phyloP scores from a whole-genome alignment of 2,888 invertebrate genomes.

The Andrena minutula region DNA sequence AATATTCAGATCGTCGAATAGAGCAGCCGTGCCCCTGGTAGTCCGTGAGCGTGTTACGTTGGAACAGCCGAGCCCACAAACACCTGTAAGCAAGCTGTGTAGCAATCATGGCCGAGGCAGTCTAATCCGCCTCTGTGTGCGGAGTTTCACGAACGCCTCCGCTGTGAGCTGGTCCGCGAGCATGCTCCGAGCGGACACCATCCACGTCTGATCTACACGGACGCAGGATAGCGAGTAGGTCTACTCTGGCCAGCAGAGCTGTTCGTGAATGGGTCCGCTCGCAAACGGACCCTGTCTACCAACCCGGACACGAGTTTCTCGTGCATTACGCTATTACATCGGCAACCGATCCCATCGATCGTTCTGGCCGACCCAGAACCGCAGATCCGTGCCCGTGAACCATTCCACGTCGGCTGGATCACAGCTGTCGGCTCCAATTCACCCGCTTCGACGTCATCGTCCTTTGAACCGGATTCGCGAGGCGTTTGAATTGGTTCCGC shows the following conservation, averaged over 20 bases:
- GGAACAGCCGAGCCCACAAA: constrained; percentile 1
- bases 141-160: constrained; percentile 28
- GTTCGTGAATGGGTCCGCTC: constrained; percentile 61
- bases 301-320: constrained; percentile 68
- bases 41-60: constrained; percentile 10
- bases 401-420: constrained; percentile 8
- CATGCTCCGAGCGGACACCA: constrained; percentile 14
- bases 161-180: neutral
- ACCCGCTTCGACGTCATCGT: neutral
- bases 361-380: constrained; percentile 66
- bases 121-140: constrained; percentile 13
- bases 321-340: constrained; percentile 55
- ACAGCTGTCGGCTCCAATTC: neutral
- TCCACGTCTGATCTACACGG: constrained; percentile 24
- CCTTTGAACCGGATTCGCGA: constrained; percentile 23
- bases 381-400: constrained; percentile 71
- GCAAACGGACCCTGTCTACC: constrained; percentile 62
- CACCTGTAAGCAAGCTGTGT: constrained; percentile 16
- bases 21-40: constrained; percentile 23
- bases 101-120: constrained; percentile 2
- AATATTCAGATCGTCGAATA: constrained; percentile 54
- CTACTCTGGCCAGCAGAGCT: neutral
- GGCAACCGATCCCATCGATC: constrained; percentile 51
- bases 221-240: constrained; percentile 19
- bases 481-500: neutral